Base-by-base conservation (phyloP, 2,888 invertebrate genomes). In the Cremastobaeus sp. region DNA sequence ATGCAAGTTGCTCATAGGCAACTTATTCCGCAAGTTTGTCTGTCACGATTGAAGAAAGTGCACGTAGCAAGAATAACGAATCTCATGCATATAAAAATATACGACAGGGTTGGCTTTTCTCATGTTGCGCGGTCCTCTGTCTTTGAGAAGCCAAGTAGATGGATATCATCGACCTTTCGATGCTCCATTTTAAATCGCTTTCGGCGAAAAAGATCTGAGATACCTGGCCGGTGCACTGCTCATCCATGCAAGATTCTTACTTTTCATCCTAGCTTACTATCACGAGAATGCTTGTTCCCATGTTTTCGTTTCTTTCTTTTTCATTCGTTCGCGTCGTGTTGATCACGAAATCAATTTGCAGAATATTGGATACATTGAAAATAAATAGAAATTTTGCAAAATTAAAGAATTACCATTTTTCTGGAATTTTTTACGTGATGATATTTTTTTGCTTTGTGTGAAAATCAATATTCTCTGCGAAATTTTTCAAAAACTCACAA, bases 11-110 rank as follows among this genome's bases (percentile, higher is more conserved):
- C 34, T 66, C 69, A 39, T 48, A 45, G 37, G 39, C 54, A 55
- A 55, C 47, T 68, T 64, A 68, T 68, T 69, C 30, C 41, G 39
- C 65, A 72, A 74, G 73, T 76, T 77, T 76, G 66, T 76, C 52
- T 55, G 55, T 72, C 59, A 47, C 57, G 65, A 54, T 76, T 69
- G 60, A 65, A 59, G 41, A 48, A 55, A 55, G 37, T 52, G 52
- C 64, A 76, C 64, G 69, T 62, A 69, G 65, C 60, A 50, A 64
- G 62, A 62, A 47, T 76, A 76, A 81, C 79, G 82, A 85, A 84
- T 84, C 83, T 84, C 84, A 85, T 83, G 80, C 82, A 84, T 84
- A 84, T 80, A 79, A 83, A 85, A 82, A 84, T 84, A 84, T 85
- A 84, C 83, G 82, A 84, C 84, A 79, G 79, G 79, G 76, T 77